Evolutionary conservation across 2,888 invertebrate species (phyloP).

Genomic region (Cataglyphis albicans): DNA sequence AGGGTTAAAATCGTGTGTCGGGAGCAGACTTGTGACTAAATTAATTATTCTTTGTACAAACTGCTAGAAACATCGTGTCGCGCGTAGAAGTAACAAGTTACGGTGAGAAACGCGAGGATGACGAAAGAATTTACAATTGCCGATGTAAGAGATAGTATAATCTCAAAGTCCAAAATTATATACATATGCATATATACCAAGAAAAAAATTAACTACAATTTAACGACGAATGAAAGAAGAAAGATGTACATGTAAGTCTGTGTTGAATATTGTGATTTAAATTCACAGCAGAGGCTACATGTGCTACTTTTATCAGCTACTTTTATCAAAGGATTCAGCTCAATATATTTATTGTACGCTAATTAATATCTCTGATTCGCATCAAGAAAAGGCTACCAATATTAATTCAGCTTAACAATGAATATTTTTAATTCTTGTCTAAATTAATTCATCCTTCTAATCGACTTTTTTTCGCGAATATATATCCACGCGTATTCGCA

Average conservation of each 20-base stretch:
- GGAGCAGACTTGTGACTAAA: slow-evolving; percentile 44
- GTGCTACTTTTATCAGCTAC: slow-evolving; percentile 15
- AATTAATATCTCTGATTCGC: slow-evolving; percentile 40
- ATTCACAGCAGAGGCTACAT: slow-evolving; percentile 5
- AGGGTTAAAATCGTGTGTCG: slow-evolving; percentile 54
- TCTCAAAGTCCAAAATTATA: not conserved
- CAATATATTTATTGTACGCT: slow-evolving; percentile 21
- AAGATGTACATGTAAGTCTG: not conserved
- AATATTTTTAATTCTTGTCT: slow-evolving; percentile 9
- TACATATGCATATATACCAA: not conserved
- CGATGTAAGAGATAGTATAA: not conserved
- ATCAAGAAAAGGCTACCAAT: not conserved
- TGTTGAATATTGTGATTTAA: not conserved
- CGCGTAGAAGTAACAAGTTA: slow-evolving; percentile 3
- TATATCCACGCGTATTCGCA: slow-evolving; percentile 32
- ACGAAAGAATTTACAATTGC: not conserved
- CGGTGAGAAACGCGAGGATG: not conserved
- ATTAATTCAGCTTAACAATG: slow-evolving; percentile 37
- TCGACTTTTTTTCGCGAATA: not conserved
- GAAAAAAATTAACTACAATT: slow-evolving; percentile 7
- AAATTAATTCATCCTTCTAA: slow-evolving; percentile 28
- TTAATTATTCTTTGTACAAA: slow-evolving; percentile 55
- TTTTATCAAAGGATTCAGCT: slow-evolving; percentile 21
- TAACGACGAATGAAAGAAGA: slow-evolving; percentile 16
- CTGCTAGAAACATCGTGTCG: slow-evolving; percentile 31